Conservation (phyloP, 1,140 invertebrate species). For the Ladona fulva region DNA sequence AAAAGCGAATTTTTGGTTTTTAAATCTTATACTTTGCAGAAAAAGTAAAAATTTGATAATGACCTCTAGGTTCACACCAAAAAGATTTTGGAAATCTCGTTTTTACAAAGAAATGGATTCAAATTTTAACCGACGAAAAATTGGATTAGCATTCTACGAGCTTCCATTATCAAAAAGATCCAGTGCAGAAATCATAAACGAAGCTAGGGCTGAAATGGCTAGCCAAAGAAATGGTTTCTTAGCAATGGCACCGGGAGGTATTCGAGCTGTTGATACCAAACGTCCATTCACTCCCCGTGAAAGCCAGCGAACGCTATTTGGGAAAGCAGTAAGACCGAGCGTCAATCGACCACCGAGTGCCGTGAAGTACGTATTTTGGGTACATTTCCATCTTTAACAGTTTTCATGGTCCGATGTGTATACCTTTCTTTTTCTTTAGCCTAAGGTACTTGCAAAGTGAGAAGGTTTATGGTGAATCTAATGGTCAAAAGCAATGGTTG, state of each 20-base stretch:
- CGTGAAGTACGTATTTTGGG: conserved; percentile 49
- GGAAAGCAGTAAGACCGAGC: conserved; percentile 36
- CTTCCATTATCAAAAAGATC: conserved; percentile 47
- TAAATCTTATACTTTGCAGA: too few relatives aligned
- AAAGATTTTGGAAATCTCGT: neutral
- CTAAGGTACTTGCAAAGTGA: neutral
- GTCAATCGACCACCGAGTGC: conserved; percentile 62
- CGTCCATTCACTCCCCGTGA: conserved; percentile 72
- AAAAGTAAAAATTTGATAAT: too few relatives aligned
- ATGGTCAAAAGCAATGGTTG: neutral
- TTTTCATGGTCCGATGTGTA: neutral
- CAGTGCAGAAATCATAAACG: conserved; percentile 67
- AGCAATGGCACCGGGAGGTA: conserved; percentile 7
- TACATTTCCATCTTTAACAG: neutral
- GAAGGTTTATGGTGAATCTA: neutral
- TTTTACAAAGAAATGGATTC: neutral
- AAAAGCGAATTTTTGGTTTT: too few relatives aligned
- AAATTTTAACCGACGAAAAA: neutral
- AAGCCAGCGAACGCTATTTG: conserved; percentile 59
- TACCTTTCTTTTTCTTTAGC: neutral
- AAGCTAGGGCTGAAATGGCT: conserved; percentile 53
- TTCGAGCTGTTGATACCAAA: conserved; percentile 54
- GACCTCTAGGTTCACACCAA: neutral
- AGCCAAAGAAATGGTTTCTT: conserved; percentile 16
- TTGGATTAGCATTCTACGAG: conserved; percentile 34